Base-by-base conservation (phyloP, 2,888 invertebrate genomes). In the Clusia tigrina region DNA sequence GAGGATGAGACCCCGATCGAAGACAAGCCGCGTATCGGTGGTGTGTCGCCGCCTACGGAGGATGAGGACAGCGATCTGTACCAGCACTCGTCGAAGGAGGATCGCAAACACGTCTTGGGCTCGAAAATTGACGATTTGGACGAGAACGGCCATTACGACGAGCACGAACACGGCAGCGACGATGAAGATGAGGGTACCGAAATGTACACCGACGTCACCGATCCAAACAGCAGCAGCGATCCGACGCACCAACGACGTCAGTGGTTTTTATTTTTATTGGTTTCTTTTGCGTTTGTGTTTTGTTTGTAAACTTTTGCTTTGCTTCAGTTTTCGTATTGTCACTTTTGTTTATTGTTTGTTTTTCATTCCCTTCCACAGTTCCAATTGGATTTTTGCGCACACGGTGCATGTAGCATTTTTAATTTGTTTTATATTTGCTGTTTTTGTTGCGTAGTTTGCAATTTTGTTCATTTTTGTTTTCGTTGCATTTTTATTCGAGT, bases 231-330 rank as follows among this genome's bases (percentile, higher is more conserved):
- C 64, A 67, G 66, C 66, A 68, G 64, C 58, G 55, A 66, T 65
- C 64, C 53, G 42, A 58, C 26, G 53, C 60, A 37, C 59, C 75
- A 69, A 70, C 76, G 73, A 79, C 76, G 81, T 81, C 81, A 81
- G 81, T 81, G 77, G 74, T 78, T 80, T 77, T 79, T 68, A 69
- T 71, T 70, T 74, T 66, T 69, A 64, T 63, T 67, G 60, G 57
- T 67, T 64, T 62, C 58, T 37, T 20, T 59, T 20, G 32, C 20
- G 58, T 23, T 48, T 38, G 24, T 57, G 20, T 22, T n/a, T 18
- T 22, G n/a, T 2, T 42, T 22, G 15, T n/a, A n/a, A n/a, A n/a
- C 59, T 68, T 58, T 59, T 52, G 48, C 62, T 53, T 63, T 25
- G n/a, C 61, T 62, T 51, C 67, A 60, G 60, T 67, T 62, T 63